Base-by-base conservation (phyloP, 2,113 vertebrate species). In the Daubentonia madagascariensis region DNA sequence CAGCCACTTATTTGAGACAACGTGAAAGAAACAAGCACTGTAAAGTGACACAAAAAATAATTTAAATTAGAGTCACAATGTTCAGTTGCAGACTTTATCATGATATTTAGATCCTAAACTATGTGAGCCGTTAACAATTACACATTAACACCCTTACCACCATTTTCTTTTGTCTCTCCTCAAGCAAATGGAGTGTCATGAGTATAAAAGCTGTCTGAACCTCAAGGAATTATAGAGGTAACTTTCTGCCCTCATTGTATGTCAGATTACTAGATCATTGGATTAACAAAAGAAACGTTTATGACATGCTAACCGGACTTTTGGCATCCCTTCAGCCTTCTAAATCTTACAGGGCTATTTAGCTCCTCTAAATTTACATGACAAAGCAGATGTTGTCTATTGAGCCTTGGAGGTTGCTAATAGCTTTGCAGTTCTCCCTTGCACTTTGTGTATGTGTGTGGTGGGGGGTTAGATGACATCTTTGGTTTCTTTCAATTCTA, bases 351-450 rank as follows among this genome's bases (percentile, higher is more conserved):
- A 85, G 57, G 61, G 54, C 43, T 75, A 89, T 81, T 92, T 89
- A 89, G 30, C n/a, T 86, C 48, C 25, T 95, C 37, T 78, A 95
- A 85, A 78, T 94, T 97, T 97, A 93, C 61, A 86, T 86, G 59
- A 96, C 45, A 73, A 95, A 94, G 45, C 40, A 94, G 61, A 97
- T 94, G 32, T 61, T 72, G 35, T 78, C 89, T 85, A 59, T 65
- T 50, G 67, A 81, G 68, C 25, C 54, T 92, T 52, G 81, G 45
- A 96, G 63, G 30, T 63, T 86, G 25, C 40, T 89, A 78, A 95
- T 83, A 73, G 61, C 40, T 95, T 92, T 92, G n/a, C 16, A 88
- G 81, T 92, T 79, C 90, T 83, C 40, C 54, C 54, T 90, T 91
- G 68, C 17, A n/a, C 14, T 61, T 87, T 35, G 25, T 6, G 57